Conservation (phyloP, 2,888 invertebrate species). For the Ornithoptera priamus region DNA sequence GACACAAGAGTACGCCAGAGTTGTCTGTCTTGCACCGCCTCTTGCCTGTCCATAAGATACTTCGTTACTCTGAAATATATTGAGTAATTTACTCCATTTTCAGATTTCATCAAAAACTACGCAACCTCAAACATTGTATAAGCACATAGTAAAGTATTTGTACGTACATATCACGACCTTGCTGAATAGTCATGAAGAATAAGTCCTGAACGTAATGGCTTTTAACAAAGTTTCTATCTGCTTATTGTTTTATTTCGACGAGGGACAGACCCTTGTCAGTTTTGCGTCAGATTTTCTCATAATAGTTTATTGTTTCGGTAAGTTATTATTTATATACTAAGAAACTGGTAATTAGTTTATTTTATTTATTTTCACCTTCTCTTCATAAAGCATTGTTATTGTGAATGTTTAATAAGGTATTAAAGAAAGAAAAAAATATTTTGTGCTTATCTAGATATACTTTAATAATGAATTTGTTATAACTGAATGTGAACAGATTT, state of each 20-base stretch:
- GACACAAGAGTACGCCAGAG: too few species aligned
- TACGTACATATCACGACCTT: background rate
- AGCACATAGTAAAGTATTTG: background rate
- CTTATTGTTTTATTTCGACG: conserved; percentile 63
- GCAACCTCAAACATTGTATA: background rate
- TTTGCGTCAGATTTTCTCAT: conserved; percentile 52
- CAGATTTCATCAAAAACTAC: too few species aligned
- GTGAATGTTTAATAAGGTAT: background rate
- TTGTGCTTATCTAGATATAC: too few species aligned
- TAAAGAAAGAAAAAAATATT: too few species aligned
- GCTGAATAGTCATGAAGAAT: background rate
- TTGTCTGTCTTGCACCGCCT: too few species aligned
- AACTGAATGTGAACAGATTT: too few species aligned
- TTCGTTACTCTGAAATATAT: background rate
- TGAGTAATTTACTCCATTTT: background rate
- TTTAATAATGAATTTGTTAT: too few species aligned
- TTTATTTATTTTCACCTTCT: background rate
- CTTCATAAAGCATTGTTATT: background rate
- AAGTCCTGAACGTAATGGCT: background rate
- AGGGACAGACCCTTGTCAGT: conserved; percentile 59
- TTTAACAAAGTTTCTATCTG: conserved; percentile 38
- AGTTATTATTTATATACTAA: background rate
- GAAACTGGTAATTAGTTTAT: background rate
- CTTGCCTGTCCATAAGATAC: background rate
- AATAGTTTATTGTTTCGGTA: conserved; percentile 5